Conservation (phyloP, 2,888 invertebrate genomes). For the Perithous albicinctus region DNA sequence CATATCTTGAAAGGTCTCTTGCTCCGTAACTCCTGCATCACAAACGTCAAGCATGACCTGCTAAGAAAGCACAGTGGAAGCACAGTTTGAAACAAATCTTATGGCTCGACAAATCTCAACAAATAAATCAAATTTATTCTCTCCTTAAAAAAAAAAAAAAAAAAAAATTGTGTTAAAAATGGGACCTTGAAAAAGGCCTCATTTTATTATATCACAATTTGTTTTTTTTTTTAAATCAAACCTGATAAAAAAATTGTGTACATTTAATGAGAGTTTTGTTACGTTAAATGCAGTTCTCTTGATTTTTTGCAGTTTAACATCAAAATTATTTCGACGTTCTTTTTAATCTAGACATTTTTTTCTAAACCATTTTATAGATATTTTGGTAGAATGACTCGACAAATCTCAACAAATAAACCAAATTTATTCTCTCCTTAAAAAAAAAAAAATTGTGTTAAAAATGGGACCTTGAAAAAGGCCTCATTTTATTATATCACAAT, state of each 20-base stretch:
- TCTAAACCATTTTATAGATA: too few species aligned
- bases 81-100: constrained; percentile 40
- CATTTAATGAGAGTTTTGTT: too few species aligned
- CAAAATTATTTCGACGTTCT: too few species aligned
- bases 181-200: neutral
- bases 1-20: constrained; percentile 99
- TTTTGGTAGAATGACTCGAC: too few species aligned
- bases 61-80: constrained; percentile 57
- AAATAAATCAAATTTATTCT: neutral
- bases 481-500: too few species aligned
- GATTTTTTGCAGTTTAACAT: too few species aligned
- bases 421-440: neutral
- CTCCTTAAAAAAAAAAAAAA: neutral
- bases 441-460: too few species aligned
- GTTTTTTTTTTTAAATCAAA: neutral
- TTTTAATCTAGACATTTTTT: too few species aligned
- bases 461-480: too few species aligned
- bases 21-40: constrained; percentile 94
- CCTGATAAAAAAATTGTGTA: too few species aligned
- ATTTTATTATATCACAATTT: neutral
- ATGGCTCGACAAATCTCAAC: neutral
- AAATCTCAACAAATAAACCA: neutral
- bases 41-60: constrained; percentile 70
- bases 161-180: neutral
- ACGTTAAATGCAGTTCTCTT: too few species aligned